A percentile compares a stretch with the other conserved stretches of the same genome.
These are phyloP conservation scores for Micrastur ruficollis DNA, from an alignment of 2,797 vertebrate species.

Conservation along the genomic window DNA sequence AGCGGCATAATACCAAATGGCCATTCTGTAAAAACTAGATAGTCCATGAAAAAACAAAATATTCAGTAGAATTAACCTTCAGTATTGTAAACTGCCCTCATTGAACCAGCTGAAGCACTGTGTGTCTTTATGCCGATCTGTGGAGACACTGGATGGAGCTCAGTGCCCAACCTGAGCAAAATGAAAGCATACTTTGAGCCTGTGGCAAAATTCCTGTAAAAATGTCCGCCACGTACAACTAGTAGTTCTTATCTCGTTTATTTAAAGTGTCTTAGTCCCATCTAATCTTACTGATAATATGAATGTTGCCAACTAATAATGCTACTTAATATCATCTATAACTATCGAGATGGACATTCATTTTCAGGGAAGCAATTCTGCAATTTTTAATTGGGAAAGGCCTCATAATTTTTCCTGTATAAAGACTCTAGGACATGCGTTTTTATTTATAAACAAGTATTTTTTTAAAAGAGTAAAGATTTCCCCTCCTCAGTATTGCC, in stretches of 20 bases:
- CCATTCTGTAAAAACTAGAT: neutral
- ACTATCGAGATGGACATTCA: neutral
- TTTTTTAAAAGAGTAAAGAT: neutral
- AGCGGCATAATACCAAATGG: neutral
- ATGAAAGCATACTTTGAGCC: neutral
- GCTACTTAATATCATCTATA: neutral
- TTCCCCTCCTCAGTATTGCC: neutral
- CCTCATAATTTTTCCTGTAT: neutral
- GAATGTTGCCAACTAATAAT: neutral
- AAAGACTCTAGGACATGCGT: neutral
- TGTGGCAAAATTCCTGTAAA: neutral
- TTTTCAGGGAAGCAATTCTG: neutral
- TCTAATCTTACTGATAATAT: neutral
- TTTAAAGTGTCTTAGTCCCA: neutral
- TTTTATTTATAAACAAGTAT: neutral
- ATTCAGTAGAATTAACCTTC: neutral
- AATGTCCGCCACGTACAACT: neutral
- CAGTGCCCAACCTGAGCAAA: neutral
- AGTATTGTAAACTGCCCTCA: neutral
- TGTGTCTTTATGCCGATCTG: neutral
- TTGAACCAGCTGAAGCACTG: rapidly evolving
- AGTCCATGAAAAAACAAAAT: neutral
- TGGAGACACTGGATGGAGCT: neutral
- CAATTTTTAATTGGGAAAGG: neutral
- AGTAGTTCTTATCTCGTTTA: neutral